Evolutionary conservation across 2,888 invertebrate species (phyloP).

Genomic region (Tenthredo livida): DNA sequence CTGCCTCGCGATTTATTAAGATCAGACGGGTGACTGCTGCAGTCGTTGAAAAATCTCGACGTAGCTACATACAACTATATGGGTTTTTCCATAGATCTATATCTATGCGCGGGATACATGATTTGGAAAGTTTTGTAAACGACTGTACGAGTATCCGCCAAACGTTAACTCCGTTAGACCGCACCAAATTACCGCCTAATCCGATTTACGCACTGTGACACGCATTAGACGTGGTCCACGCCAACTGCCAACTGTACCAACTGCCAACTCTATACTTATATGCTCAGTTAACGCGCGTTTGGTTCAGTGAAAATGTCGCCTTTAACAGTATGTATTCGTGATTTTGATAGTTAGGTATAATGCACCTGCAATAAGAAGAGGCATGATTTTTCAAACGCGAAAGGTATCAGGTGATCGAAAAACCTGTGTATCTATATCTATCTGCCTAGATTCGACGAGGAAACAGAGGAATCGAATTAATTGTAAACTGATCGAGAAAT

Average conservation of each 20-base stretch:
- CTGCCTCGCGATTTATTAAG: not conserved
- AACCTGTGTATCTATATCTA: not conserved
- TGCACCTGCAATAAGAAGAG: not conserved
- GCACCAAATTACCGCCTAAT: constrained; percentile 52
- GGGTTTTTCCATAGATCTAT: not conserved
- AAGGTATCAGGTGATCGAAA: not conserved
- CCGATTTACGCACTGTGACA: constrained; percentile 51
- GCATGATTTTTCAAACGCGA: not conserved
- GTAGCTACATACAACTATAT: not conserved
- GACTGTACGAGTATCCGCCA: constrained; percentile 49
- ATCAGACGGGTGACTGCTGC: no score
- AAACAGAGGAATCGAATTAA: not conserved
- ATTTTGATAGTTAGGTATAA: not conserved
- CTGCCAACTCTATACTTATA: constrained; percentile 31
- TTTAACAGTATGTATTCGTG: not conserved
- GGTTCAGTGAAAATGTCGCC: not conserved
- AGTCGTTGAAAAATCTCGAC: not conserved
- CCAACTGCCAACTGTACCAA: constrained; percentile 49
- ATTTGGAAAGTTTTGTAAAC: constrained; percentile 31
- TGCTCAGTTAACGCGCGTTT: not conserved
- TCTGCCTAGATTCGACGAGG: not conserved
- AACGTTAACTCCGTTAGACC: constrained; percentile 53
- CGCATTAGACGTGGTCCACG: constrained; percentile 51
- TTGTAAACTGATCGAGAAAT: constrained; percentile 42
- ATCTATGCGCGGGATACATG: not conserved